A percentile compares a stretch with the other conserved stretches of the same genome.
Conservation (phyloP, 2,797 vertebrate genomes). For the Denticeps clupeoides region DNA sequence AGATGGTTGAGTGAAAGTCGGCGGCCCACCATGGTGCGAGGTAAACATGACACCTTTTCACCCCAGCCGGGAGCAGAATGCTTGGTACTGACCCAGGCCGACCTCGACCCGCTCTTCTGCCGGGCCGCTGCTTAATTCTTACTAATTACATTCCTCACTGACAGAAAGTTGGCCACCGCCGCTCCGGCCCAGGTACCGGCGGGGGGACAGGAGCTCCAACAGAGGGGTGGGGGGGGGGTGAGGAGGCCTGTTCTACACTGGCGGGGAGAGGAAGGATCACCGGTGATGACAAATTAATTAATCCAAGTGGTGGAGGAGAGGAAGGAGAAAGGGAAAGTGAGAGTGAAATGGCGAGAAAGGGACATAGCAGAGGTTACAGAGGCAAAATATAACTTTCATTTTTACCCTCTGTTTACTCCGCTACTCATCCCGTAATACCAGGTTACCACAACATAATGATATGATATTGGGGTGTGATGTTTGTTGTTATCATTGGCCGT, state of each 20-base stretch:
- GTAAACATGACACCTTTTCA: constrained; percentile 63
- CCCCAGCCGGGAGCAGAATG: constrained; percentile 50
- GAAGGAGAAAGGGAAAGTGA: not conserved
- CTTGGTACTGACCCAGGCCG: constrained; percentile 60
- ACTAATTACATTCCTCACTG: constrained; percentile 93
- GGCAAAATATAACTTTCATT: no score
- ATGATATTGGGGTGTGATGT: no score
- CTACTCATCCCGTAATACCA: no score
- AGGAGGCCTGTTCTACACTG: no score
- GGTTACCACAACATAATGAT: no score
- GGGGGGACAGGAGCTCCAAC: not conserved
- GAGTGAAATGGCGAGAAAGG: no score
- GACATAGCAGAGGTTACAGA: no score
- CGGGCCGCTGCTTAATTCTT: constrained; percentile 78
- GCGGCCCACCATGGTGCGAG: constrained; percentile 24
- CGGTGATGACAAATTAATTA: constrained; percentile 57
- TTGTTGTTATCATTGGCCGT: no score
- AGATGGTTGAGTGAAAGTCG: not conserved
- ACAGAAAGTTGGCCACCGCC: constrained; percentile 80
- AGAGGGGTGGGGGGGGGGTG: constrained; percentile 17
- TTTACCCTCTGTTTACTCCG: no score
- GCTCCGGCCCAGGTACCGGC: constrained; percentile 47
- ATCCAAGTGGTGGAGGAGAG: constrained; percentile 39
- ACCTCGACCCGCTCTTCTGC: constrained; percentile 57
- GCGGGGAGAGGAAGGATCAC: constrained; percentile 25